Evolutionary conservation across 2,888 invertebrate genomes (phyloP).

Genomic region (Caenorhabditis japonica): DNA sequence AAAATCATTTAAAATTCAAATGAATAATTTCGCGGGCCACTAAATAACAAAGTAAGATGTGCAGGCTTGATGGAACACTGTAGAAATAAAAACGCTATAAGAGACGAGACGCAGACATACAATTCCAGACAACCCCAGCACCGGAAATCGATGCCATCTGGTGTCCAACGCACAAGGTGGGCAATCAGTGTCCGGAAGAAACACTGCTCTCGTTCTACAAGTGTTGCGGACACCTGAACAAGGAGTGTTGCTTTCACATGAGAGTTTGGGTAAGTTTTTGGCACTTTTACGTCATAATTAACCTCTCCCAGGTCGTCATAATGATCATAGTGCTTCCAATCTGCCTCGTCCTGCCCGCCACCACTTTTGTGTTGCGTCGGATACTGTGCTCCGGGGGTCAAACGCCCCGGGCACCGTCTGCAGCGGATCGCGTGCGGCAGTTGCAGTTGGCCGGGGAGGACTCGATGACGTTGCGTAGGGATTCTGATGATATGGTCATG

Average conservation of each 20-base stretch:
- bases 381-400: constrained; percentile 18
- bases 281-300: not conserved
- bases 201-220: constrained; percentile 50
- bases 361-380: constrained; percentile 29
- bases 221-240: constrained; percentile 56
- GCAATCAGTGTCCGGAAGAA: constrained; percentile 40
- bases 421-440: constrained; percentile 38
- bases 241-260: constrained; percentile 55
- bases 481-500: constrained; percentile 52
- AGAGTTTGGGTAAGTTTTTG: constrained; percentile 43
- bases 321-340: constrained; percentile 52
- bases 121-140: not conserved
- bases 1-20: too few species aligned
- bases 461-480: constrained; percentile 25
- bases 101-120: too few species aligned
- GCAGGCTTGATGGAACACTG: too few species aligned
- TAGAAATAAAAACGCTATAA: too few species aligned
- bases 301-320: constrained; percentile 38
- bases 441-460: constrained; percentile 40
- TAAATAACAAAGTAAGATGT: too few species aligned
- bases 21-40: too few species aligned
- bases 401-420: constrained; percentile 8
- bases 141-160: constrained; percentile 36
- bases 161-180: constrained; percentile 45
- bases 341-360: constrained; percentile 47